Conservation (phyloP, 2,797 vertebrate species). For the Pseudomugil gertrudae region DNA sequence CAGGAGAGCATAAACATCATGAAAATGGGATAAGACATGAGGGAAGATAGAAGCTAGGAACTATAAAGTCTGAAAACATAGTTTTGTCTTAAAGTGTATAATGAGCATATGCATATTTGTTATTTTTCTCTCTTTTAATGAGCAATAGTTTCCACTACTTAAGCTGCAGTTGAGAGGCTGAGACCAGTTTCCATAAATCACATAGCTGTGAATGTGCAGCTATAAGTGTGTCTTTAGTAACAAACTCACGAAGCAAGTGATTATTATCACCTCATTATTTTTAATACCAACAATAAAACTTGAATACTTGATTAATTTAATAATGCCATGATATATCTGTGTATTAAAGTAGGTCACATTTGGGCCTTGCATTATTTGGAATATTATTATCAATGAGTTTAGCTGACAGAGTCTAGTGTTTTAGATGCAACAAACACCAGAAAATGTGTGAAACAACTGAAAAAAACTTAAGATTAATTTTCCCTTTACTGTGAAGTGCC, state of each 20-base stretch:
- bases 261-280: not conserved
- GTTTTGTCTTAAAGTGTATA: conserved; percentile 12
- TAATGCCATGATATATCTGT: not conserved
- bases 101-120: conserved; percentile 5
- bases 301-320: not conserved
- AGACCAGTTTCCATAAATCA: not conserved
- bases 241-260: not conserved
- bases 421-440: not conserved
- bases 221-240: not conserved
- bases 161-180: conserved; percentile 6
- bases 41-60: not conserved
- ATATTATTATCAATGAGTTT: not conserved
- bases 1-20: conserved; percentile 19
- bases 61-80: conserved; percentile 21
- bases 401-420: not conserved
- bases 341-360: not conserved
- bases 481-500: not conserved
- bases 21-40: conserved; percentile 20
- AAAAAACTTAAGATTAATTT: not conserved
- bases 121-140: not conserved
- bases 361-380: too few species aligned
- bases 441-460: not conserved
- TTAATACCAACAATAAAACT: not conserved
- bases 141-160: conserved; percentile 3
- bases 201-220: conserved; percentile 1